Evolutionary conservation across 2,888 invertebrate genomes (phyloP), one percentile per base, ranked within the genome.

Genomic region (Lucinisca nassula): DNA sequence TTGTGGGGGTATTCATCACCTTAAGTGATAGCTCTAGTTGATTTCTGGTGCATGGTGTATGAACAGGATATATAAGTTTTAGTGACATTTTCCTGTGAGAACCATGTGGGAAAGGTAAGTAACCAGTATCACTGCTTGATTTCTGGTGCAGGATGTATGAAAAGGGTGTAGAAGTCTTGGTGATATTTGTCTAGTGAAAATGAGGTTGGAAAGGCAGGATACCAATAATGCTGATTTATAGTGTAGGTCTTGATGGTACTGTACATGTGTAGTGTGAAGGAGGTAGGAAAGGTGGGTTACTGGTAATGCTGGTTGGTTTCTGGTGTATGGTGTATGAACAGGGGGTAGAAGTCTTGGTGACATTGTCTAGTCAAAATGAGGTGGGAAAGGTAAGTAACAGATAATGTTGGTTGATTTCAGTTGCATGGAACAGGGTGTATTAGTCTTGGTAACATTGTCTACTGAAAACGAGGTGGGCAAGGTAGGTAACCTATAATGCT

Each of bases 121-220:
- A 3, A 55, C 35, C 27, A 6, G 35, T 8, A 24, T 98, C 98
- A 0, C 96, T 97, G 82, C 97, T 97, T 51, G 97, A 97, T 94
- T 99, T 99, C 96, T 99, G 99, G 99, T 97, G 97, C 37, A 98
- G 99, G 97, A 97, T 99, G 79, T 97, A 98, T 97, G 98, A 99
- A 93, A 98, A 98, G 95, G 98, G 98, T 95, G 93, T 95, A 0
- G 96, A 96, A 84, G 95, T 96, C 24, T 92, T 96, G 6, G 95
- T 95, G 3, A 94, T 95, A 91, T n/a, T 90, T 96, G 61, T 93
- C 94, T 75, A 93, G 94, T 84, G 95, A 95, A 51, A 91, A 90
- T 49, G 95, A 96, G 72, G 91, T 92, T 0, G 93, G 94, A 49
- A 95, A 95, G 93, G 94, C 94, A 82, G 77, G 85, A 83, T 2